Evolutionary conservation across 2,113 vertebrate species (phyloP).

Genomic region (Percina caprodes): DNA sequence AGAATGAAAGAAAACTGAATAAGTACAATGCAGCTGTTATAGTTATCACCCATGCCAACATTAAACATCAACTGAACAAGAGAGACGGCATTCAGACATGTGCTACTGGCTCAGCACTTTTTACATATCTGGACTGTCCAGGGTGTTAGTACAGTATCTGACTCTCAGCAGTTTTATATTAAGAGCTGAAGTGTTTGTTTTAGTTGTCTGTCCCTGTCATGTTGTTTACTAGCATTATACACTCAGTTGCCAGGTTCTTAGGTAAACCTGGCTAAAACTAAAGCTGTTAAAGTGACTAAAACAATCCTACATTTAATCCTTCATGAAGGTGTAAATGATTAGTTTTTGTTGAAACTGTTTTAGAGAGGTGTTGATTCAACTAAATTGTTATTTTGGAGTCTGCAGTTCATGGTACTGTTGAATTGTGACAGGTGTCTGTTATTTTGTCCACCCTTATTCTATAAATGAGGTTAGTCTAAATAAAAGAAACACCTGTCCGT

Average conservation of each 20-base stretch:
- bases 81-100: background rate
- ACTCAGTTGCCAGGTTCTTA: background rate
- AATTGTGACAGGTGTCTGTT: background rate
- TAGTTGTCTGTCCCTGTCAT: background rate
- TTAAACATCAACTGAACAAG: conserved; percentile 1
- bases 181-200: conserved; percentile 27
- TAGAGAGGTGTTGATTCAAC: background rate
- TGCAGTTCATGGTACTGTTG: background rate
- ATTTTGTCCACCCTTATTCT: background rate
- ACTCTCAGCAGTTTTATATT: conserved; percentile 43
- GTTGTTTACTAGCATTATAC: conserved; percentile 3
- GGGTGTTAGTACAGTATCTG: conserved; percentile 35
- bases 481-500: background rate
- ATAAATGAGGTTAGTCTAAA: background rate
- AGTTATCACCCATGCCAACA: background rate
- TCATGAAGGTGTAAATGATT: background rate
- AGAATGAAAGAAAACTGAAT: background rate
- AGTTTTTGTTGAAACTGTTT: background rate
- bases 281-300: background rate
- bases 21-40: background rate
- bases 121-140: conserved; percentile 17
- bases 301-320: background rate
- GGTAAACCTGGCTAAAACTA: background rate
- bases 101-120: conserved; percentile 43
- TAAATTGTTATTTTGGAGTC: background rate